These are phyloP conservation scores for Sitophilus oryzae DNA, from an alignment of 1,140 invertebrate genomes.

Conservation along the genomic window DNA sequence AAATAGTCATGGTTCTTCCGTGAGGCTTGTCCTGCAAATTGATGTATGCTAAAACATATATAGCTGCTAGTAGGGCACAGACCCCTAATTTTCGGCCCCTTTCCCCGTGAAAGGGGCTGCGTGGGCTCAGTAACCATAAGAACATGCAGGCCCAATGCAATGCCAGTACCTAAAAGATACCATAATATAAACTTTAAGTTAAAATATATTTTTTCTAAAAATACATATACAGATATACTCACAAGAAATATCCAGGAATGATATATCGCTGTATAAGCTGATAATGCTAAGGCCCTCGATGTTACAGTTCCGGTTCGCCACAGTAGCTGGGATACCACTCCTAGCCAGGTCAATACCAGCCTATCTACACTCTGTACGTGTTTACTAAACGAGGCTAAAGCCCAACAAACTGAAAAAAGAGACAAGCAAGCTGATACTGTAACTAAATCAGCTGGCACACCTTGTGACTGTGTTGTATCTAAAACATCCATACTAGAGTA, in stretches of 20 bases:
- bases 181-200: too few relatives aligned
- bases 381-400: conserved; percentile 84
- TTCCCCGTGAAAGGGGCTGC: conserved; percentile 77
- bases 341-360: conserved; percentile 80
- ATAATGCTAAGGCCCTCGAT: conserved; percentile 71
- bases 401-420: conserved; percentile 83
- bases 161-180: conserved; percentile 43
- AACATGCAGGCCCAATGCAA: conserved; percentile 67
- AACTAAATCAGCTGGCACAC: conserved; percentile 67
- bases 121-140: conserved; percentile 71
- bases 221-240: not conserved
- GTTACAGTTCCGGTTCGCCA: conserved; percentile 84
- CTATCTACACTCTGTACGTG: conserved; percentile 79
- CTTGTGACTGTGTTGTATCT: conserved; percentile 29
- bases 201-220: not conserved
- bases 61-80: conserved; percentile 70
- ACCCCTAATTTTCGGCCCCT: conserved; percentile 58
- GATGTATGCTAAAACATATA: conserved; percentile 87
- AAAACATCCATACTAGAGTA: too few relatives aligned
- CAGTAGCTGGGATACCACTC: conserved; percentile 77
- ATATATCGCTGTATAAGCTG: conserved; percentile 80
- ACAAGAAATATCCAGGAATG: conserved; percentile 78
- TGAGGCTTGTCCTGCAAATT: conserved; percentile 67
- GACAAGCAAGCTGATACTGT: conserved; percentile 76
- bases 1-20: conserved; percentile 56